Conservation (phyloP, 1,140 invertebrate genomes). For the Ridgeia piscesae region DNA sequence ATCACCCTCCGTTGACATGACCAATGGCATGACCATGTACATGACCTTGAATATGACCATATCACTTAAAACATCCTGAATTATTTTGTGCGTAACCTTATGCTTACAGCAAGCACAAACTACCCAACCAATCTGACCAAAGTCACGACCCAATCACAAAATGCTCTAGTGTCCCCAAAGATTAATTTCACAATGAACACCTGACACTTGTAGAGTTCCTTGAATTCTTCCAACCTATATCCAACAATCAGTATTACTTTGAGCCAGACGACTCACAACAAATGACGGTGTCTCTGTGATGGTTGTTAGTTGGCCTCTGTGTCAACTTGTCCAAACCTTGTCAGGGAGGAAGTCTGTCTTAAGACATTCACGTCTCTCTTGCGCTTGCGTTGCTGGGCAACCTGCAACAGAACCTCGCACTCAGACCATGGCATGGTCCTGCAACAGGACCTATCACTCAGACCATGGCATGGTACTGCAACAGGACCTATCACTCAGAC, state of each 20-base stretch:
- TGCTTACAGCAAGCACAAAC: background rate
- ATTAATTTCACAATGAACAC: background rate
- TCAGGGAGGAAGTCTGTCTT: background rate
- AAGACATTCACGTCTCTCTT: conserved; percentile 85
- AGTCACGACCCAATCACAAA: background rate
- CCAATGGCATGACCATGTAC: too few relatives aligned
- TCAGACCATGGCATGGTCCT: background rate
- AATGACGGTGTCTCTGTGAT: too few relatives aligned
- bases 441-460: background rate
- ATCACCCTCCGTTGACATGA: too few relatives aligned
- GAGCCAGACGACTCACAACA: background rate
- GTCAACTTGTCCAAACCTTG: background rate
- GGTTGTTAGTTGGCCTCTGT: background rate
- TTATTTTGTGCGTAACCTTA: background rate
- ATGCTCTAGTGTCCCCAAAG: background rate
- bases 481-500: too few relatives aligned
- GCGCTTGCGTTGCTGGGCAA: conserved; percentile 92
- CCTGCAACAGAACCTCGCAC: conserved; percentile 60
- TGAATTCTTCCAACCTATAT: background rate
- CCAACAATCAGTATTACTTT: background rate
- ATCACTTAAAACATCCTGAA: background rate
- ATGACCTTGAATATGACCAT: too few relatives aligned
- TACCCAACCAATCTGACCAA: background rate
- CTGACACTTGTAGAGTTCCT: background rate
- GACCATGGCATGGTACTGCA: too few relatives aligned